Base-by-base conservation (phyloP, 1,140 invertebrate species). In the Pinna nobilis region DNA sequence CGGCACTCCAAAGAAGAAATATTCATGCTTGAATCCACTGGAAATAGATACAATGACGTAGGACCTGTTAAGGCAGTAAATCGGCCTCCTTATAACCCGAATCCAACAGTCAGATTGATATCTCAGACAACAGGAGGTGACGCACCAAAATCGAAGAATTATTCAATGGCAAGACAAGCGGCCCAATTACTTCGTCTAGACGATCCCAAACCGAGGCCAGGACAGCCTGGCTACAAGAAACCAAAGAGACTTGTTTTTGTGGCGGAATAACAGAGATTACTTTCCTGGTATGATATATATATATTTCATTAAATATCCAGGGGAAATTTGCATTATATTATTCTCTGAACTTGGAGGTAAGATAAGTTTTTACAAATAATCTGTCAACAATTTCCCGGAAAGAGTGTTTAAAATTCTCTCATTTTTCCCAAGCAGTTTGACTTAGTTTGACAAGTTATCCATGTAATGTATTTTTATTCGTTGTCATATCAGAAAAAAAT, bases 191-290 rank as follows among this genome's bases (percentile, higher is more conserved):
- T 78, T 1, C 47, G 76, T 59, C 49, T 74, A 6, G 76, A 78
- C 18, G 71, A 78, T 44, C 76, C 73, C 23, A 70, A 64, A 28
- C 66, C 35, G 3, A 39, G 66, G 13, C 70, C 57, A 7, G 51
- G 28, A 23, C 39, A 7, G 0, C 71, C 71, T n/a, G 61, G 61
- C 18, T 50, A 53, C 18, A 74, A 71, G 61, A 78, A 78, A 47
- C 33, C 49, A n/a, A 78, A 78, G 35, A 39, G 76, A 23, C 63
- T 78, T 9, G 76, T 78, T 9, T 78, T 78, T 70, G 76, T 78
- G 15, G 68, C 76, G 4, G 71, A 78, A 53, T 78, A 37, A 70
- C n/a, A n/a, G n/a, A n/a, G n/a, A n/a, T n/a, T n/a, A n/a, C n/a
- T n/a, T n/a, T n/a, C n/a, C n/a, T n/a, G n/a, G n/a, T n/a, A n/a